phyloP scores from a whole-genome alignment of 2,113 vertebrate species.

The Mustela nigripes region DNA sequence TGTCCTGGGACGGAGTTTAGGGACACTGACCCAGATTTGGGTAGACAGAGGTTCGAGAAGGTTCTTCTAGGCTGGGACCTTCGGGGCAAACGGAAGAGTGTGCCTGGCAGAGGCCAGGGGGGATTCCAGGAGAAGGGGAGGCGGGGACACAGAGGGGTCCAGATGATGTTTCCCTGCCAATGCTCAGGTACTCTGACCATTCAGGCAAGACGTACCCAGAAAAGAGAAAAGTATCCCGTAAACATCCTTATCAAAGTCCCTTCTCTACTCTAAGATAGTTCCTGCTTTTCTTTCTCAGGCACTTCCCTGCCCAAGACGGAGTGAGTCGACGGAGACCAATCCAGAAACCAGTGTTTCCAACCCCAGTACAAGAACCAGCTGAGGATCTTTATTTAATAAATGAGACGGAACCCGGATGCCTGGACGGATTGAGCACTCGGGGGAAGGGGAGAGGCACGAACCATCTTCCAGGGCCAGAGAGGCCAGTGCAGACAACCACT shows the following conservation, averaged over 20 bases:
- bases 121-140: not conserved
- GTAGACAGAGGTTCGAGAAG: not conserved
- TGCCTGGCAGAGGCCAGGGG: fast-evolving
- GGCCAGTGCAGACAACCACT: fast-evolving
- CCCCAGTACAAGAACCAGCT: not conserved
- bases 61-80: not conserved
- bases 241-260: not conserved
- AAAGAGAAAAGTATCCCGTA: not conserved
- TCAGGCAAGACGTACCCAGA: too few relatives aligned
- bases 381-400: fast-evolving
- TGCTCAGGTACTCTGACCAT: not conserved
- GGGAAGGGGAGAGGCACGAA: not conserved
- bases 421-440: fast-evolving
- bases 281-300: not conserved
- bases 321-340: not conserved
- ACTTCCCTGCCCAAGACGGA: not conserved
- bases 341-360: not conserved
- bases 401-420: fast-evolving
- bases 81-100: fast-evolving
- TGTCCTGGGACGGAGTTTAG: fast-evolving
- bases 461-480: not conserved
- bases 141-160: not conserved
- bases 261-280: not conserved
- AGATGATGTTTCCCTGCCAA: not conserved
- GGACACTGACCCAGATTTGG: not conserved